Evolutionary conservation across 2,113 vertebrate genomes (phyloP), one percentile per base, ranked within the genome.

Genomic region (Tiliqua scincoides): DNA sequence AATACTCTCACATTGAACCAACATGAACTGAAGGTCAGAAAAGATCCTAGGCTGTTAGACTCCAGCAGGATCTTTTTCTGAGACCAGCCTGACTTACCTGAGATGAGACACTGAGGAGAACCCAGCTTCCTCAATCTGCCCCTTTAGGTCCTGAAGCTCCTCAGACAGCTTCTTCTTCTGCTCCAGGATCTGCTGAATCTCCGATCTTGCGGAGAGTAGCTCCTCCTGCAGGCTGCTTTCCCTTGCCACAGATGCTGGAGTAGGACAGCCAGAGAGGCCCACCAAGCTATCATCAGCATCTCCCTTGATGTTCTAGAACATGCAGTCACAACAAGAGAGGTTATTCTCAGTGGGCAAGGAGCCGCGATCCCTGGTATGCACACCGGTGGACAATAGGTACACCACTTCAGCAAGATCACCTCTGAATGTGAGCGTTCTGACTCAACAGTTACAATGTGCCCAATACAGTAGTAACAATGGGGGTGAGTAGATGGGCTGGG

Each of bases 71-170:
- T 57, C 35, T 14, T 67, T 78, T 23, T 40, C 35, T 1, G 1
- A 11, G 7, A 6, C n/a, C 43, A 23, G 14, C 11, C 43, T 12
- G 4, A 72, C 82, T 84, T 86, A 97, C 98, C 98, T 98, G 95
- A 99, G 98, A 84, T 98, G 97, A 63, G 97, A 98, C 15, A 98
- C 95, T 0, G 98, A 98, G 75, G 96, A 97, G 95, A 98, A 98
- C 32, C 98, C 98, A 0, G 97, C 95, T 94, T 97, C 97, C 91
- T 97, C 97, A 87, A 98, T 96, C 94, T 98, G 98, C 4, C 93
- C 93, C 96, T 98, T 98, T 79, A 99, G 95, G 88, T 98, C 97
- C 21, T 88, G 94, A 91, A 98, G 96, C 83, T 98, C 97, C 30
- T 93, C 88, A 94, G 98, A 97, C 1, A 98, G 97, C 61, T 65